These are phyloP conservation scores for Pristionchus pacificus DNA, from an alignment of 1,140 invertebrate genomes.

Conservation along the genomic window DNA sequence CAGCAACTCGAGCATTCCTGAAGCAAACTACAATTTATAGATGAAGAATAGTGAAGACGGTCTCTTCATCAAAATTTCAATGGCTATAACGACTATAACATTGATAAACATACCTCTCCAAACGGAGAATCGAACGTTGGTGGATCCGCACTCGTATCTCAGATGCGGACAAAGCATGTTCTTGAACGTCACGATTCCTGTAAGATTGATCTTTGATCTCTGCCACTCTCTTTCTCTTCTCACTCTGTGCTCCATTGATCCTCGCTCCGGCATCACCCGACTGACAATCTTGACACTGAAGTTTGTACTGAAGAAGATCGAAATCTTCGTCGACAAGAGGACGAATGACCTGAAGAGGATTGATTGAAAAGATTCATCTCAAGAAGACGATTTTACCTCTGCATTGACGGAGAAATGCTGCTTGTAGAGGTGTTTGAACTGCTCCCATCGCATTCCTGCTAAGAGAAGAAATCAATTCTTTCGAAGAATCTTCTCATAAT, in stretches of 20 bases:
- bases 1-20: conserved; percentile 55
- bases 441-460: conserved; percentile 53
- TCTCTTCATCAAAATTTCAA: no score
- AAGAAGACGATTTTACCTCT: conserved; percentile 38
- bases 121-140: conserved; percentile 55
- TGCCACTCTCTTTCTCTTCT: not conserved
- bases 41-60: no score
- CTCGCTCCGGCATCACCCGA: conserved; percentile 25
- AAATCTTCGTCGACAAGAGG: conserved; percentile 49
- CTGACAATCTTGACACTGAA: conserved; percentile 51
- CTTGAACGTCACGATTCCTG: conserved; percentile 50
- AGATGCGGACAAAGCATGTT: conserved; percentile 55
- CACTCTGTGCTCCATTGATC: conserved; percentile 31
- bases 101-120: not conserved
- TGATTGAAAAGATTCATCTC: not conserved
- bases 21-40: no score
- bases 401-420: conserved; percentile 56
- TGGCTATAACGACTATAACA: not conserved
- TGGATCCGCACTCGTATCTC: conserved; percentile 54
- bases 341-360: conserved; percentile 16
- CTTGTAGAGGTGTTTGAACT: conserved; percentile 52
- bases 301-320: conserved; percentile 45
- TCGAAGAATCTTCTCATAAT: not conserved
- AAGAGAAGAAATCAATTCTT: conserved; percentile 14
- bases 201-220: not conserved